These are phyloP conservation scores for Drosophila punjabiensis DNA, from an alignment of 1,140 invertebrate species.

Conservation along the genomic window DNA sequence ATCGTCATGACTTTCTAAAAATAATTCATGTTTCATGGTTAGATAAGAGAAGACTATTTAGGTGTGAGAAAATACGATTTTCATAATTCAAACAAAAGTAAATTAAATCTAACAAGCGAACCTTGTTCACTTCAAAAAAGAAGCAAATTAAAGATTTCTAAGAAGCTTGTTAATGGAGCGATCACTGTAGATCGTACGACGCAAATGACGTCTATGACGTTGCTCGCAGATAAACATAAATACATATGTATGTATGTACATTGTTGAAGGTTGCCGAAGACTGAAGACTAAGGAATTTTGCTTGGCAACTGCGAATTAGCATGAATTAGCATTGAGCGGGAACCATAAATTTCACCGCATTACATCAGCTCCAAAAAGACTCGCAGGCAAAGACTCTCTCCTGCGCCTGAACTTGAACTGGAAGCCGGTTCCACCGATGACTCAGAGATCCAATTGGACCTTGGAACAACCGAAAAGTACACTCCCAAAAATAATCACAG, in stretches of 20 bases:
- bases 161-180: background rate
- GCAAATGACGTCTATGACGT: slow-evolving; percentile 4
- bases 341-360: background rate
- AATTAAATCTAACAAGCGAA: background rate
- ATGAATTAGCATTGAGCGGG: background rate
- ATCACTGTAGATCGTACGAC: slow-evolving; percentile 30
- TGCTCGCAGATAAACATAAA: background rate
- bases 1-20: background rate
- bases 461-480: slow-evolving; percentile 6
- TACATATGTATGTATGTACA: background rate
- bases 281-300: background rate
- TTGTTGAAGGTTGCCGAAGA: background rate
- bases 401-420: slow-evolving; percentile 14
- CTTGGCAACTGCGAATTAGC: slow-evolving; percentile 41
- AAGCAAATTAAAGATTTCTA: background rate
- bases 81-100: too few relatives aligned
- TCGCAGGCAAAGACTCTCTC: slow-evolving; percentile 4
- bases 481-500: slow-evolving; percentile 7
- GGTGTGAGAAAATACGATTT: too few relatives aligned
- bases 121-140: background rate
- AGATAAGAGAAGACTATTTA: too few relatives aligned
- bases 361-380: slow-evolving; percentile 12
- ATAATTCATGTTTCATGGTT: background rate
- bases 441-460: slow-evolving; percentile 15
- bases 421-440: slow-evolving; percentile 9